A percentile compares a stretch with the other conserved stretches of the same genome.
phyloP scores from a whole-genome alignment of 2,113 vertebrate species.

The Oreochromis spilurus region DNA sequence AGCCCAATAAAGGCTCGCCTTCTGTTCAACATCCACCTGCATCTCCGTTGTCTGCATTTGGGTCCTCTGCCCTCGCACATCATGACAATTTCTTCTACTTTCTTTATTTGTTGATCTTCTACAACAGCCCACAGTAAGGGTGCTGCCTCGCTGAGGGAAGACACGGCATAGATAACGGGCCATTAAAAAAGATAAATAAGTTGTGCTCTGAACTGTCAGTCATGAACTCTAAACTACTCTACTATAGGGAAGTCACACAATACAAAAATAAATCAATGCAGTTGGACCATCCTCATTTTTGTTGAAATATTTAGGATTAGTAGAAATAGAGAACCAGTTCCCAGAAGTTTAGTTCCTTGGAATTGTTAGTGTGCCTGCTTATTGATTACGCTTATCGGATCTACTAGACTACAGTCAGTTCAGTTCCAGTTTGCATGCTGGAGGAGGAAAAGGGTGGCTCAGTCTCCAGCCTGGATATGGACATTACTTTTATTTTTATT shows the following conservation, averaged over 20 bases:
- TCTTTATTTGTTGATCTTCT: background rate
- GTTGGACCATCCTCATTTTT: background rate
- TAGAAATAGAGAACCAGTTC: background rate
- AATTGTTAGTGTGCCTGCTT: background rate
- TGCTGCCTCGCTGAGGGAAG: background rate
- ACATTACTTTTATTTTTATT: background rate
- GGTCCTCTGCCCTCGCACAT: too few species aligned
- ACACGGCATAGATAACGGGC: too few species aligned
- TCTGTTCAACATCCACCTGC: background rate
- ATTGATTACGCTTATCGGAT: background rate
- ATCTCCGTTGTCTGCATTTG: background rate
- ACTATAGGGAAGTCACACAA: background rate
- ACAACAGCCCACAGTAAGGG: background rate
- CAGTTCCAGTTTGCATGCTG: background rate
- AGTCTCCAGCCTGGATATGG: background rate
- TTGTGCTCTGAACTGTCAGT: too few species aligned
- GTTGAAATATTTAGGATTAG: background rate
- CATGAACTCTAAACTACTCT: background rate
- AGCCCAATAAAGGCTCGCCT: background rate
- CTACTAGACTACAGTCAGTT: background rate
- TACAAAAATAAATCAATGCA: background rate
- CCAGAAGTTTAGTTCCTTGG: background rate
- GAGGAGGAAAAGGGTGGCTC: accelerated
- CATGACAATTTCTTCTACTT: background rate
- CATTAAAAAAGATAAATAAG: too few species aligned